These are phyloP conservation scores for Allygus modestus DNA, from an alignment of 2,888 invertebrate species.

Conservation along the genomic window DNA sequence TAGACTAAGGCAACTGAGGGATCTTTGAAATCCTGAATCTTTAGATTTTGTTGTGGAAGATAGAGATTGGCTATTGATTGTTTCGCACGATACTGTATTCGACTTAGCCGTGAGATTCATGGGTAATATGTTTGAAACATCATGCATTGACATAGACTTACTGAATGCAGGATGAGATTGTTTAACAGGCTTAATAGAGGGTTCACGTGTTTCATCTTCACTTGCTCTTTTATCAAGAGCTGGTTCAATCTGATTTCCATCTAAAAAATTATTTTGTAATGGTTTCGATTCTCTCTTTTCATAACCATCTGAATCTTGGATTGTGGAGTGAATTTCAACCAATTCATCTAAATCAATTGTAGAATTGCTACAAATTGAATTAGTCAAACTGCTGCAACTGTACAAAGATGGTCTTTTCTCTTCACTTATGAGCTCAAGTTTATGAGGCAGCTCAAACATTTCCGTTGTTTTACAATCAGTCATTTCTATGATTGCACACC, in stretches of 20 bases:
- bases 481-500: background rate
- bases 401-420: constrained; percentile 47
- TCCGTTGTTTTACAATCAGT: background rate
- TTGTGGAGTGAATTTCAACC: background rate
- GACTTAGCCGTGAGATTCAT: constrained; percentile 56
- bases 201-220: constrained; percentile 41
- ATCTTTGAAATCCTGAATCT: constrained; percentile 70
- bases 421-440: constrained; percentile 51
- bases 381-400: constrained; percentile 46
- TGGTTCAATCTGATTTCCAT: background rate
- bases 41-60: constrained; percentile 69
- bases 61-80: constrained; percentile 61
- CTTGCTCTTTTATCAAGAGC: background rate
- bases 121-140: constrained; percentile 67
- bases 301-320: background rate
- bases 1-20: constrained; percentile 69
- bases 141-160: constrained; percentile 67
- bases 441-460: background rate
- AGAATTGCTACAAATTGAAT: constrained; percentile 53
- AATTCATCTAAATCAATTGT: constrained; percentile 39
- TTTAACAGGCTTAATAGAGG: constrained; percentile 28
- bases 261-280: constrained; percentile 36
- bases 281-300: constrained; percentile 9
- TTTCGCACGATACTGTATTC: constrained; percentile 61
- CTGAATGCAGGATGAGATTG: constrained; percentile 27